Conservation (phyloP, 2,888 invertebrate species). For the Syrphus vitripennis region DNA sequence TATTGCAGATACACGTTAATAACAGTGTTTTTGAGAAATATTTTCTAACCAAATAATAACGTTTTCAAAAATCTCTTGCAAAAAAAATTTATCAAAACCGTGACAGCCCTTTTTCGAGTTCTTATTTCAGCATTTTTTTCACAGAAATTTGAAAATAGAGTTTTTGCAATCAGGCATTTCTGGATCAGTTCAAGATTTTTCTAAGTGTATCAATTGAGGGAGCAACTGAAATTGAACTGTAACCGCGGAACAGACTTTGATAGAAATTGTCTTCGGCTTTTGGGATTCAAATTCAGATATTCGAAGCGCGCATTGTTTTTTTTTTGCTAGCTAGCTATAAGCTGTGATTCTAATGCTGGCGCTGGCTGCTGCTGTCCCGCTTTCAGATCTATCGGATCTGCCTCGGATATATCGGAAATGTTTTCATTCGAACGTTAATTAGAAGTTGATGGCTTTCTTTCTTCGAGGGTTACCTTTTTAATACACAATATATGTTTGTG, state of each 20-base stretch:
- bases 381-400: slow-evolving; percentile 52
- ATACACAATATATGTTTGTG: neutral
- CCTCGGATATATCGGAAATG: slow-evolving; percentile 68
- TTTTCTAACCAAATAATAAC: no score
- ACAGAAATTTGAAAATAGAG: no score
- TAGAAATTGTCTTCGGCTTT: slow-evolving; percentile 61
- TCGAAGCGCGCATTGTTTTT: slow-evolving; percentile 32
- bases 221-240: slow-evolving; percentile 66
- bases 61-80: no score
- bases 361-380: neutral
- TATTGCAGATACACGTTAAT: no score
- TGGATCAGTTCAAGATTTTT: neutral
- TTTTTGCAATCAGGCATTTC: no score
- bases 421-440: slow-evolving; percentile 70
- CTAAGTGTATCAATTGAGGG: slow-evolving; percentile 1
- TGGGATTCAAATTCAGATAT: slow-evolving; percentile 13
- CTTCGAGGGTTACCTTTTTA: neutral
- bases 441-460: slow-evolving; percentile 71
- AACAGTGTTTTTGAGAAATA: no score
- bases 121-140: no score
- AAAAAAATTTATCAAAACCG: no score
- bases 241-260: slow-evolving; percentile 61
- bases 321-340: neutral
- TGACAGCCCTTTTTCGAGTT: no score
- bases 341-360: neutral